Evolutionary conservation across 2,113 vertebrate genomes (phyloP).

Genomic region (Nerophis lumbriciformis): DNA sequence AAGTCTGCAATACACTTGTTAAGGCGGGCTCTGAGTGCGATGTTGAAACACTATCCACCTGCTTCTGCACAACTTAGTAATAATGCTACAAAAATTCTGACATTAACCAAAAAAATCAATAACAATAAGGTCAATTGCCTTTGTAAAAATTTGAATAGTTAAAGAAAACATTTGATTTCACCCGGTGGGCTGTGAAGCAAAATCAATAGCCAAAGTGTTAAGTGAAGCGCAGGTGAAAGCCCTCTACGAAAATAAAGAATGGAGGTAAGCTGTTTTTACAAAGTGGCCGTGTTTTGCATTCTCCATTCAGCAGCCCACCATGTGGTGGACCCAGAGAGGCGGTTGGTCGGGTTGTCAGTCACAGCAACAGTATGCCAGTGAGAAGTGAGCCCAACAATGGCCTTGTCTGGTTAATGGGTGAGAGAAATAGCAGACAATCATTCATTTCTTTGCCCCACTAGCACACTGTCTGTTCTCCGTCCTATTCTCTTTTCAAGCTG

Average conservation of each 20-base stretch:
- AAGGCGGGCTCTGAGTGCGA: slow-evolving; percentile 23
- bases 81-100: slow-evolving; percentile 31
- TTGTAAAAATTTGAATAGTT: slow-evolving; percentile 14
- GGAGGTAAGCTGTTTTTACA: slow-evolving; percentile 54
- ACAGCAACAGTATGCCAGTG: slow-evolving; percentile 62
- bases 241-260: slow-evolving; percentile 40
- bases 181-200: slow-evolving; percentile 12
- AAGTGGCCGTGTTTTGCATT: slow-evolving; percentile 44
- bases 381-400: slow-evolving; percentile 63
- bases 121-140: slow-evolving; percentile 16
- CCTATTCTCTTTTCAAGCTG: slow-evolving; percentile 40
- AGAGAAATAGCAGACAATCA: slow-evolving; percentile 59
- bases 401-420: slow-evolving; percentile 66
- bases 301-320: slow-evolving; percentile 62
- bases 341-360: slow-evolving; percentile 67
- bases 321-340: slow-evolving; percentile 62
- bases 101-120: slow-evolving; percentile 48
- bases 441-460: slow-evolving; percentile 51
- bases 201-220: slow-evolving; percentile 31
- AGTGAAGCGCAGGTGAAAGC: slow-evolving; percentile 48
- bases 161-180: slow-evolving; percentile 13
- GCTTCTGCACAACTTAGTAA: slow-evolving; percentile 4
- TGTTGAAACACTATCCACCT: slow-evolving; percentile 22
- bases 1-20: slow-evolving; percentile 15
- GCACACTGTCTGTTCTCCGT: slow-evolving; percentile 47